These are phyloP conservation scores for Ia io DNA, from an alignment of 2,113 vertebrate species.

Conservation along the genomic window DNA sequence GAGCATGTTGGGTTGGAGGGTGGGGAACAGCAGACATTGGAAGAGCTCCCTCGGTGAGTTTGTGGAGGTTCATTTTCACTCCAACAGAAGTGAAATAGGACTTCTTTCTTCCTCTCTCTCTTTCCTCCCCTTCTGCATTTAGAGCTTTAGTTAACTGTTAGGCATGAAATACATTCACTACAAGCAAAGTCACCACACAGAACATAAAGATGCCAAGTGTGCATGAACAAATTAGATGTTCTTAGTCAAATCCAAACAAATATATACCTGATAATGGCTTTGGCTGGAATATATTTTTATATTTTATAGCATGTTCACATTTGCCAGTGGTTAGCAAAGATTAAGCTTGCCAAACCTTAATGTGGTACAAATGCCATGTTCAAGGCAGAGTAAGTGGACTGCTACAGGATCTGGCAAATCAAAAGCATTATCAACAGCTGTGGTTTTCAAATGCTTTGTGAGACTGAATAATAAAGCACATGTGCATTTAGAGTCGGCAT, in stretches of 20 bases:
- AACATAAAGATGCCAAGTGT: conserved; percentile 64
- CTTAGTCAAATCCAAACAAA: conserved; percentile 69
- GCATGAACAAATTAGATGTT: conserved; percentile 73
- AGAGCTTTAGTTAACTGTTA: background rate
- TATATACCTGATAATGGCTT: conserved; percentile 81
- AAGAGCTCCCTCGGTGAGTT: background rate
- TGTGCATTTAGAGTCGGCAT: background rate
- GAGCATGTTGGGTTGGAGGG: rapidly evolving
- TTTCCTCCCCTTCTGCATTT: background rate
- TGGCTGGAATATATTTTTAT: conserved; percentile 79
- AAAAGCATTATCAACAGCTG: conserved; percentile 62
- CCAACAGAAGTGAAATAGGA: background rate
- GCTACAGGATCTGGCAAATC: conserved; percentile 55
- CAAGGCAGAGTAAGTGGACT: conserved; percentile 59
- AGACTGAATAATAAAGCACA: conserved; percentile 21
- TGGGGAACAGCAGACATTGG: too few species aligned
- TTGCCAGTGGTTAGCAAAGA: conserved; percentile 83
- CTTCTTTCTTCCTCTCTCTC: background rate
- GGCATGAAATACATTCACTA: background rate
- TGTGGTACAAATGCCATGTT: conserved; percentile 79
- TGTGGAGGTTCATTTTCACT: background rate
- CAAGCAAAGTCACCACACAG: background rate
- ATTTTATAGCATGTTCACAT: conserved; percentile 84
- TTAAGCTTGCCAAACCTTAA: conserved; percentile 82
- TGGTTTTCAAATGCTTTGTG: conserved; percentile 25